These are phyloP conservation scores for Brachionus rotundiformis DNA, from an alignment of 1,140 invertebrate species.

Conservation along the genomic window DNA sequence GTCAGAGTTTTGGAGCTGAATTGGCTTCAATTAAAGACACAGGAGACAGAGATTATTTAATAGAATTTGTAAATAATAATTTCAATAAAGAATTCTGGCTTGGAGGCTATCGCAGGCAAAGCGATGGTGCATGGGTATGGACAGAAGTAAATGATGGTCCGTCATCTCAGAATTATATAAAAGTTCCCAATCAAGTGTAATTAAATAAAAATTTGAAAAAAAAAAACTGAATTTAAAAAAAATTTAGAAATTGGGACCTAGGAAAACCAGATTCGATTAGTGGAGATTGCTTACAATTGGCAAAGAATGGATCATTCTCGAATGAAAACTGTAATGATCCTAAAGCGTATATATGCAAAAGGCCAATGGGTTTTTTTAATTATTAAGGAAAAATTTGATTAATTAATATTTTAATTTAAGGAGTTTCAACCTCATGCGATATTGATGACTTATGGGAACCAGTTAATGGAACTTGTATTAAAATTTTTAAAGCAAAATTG, in stretches of 20 bases:
- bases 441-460: conserved; percentile 46
- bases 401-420: background rate
- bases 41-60: conserved; percentile 41
- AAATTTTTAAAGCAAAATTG: conserved; percentile 13
- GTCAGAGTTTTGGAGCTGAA: conserved; percentile 39
- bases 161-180: conserved; percentile 36
- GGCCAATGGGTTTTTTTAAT: background rate
- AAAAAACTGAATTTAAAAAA: background rate
- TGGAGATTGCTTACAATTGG: conserved; percentile 37
- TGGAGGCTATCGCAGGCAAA: background rate
- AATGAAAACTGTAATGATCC: conserved; percentile 45
- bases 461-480: conserved; percentile 50
- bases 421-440: conserved; percentile 31
- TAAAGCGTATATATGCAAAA: conserved; percentile 42
- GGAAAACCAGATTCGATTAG: conserved; percentile 27
- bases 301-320: conserved; percentile 12
- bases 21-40: conserved; percentile 29
- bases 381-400: background rate
- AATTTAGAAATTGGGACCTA: conserved; percentile 2
- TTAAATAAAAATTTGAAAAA: background rate
- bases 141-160: conserved; percentile 25
- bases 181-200: conserved; percentile 28
- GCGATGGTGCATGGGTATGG: conserved; percentile 40
- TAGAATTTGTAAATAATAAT: conserved; percentile 18
- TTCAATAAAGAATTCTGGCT: conserved; percentile 39